Percentiles rank a stretch among this genome's conserved stretches.
These are phyloP conservation scores for Lemur catta DNA, from an alignment of 2,797 vertebrate genomes.

Conservation along the genomic window DNA sequence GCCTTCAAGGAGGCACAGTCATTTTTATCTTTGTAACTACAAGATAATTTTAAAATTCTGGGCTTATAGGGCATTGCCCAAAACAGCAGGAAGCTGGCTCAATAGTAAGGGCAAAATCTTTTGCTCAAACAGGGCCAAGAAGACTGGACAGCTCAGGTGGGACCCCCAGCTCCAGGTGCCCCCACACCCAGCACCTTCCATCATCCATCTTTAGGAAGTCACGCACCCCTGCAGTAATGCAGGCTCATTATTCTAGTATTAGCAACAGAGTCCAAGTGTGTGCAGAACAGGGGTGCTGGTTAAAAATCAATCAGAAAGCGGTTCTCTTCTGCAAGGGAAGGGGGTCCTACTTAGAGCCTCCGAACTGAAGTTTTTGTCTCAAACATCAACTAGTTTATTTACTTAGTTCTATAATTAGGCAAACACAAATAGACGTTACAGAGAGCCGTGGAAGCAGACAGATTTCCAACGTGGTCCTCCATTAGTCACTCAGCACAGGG, in stretches of 20 bases:
- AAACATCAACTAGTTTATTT: not conserved
- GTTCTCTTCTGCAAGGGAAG: not conserved
- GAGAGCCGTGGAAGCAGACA: not conserved
- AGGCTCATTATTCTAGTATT: accelerated
- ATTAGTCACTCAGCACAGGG: not conserved
- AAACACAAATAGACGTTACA: not conserved
- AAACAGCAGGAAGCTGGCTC: not conserved
- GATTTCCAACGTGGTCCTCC: accelerated
- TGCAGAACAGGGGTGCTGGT: accelerated
- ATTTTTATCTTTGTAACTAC: not conserved
- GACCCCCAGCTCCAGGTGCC: not conserved
- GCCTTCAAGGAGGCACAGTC: not conserved
- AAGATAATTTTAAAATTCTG: not conserved
- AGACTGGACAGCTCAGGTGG: accelerated
- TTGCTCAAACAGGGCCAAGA: not conserved
- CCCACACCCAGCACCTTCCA: not conserved
- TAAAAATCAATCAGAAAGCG: not conserved
- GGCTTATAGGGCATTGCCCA: not conserved
- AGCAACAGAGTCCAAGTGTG: accelerated
- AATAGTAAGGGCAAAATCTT: not conserved
- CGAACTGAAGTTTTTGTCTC: not conserved
- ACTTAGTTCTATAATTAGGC: not conserved
- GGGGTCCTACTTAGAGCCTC: not conserved
- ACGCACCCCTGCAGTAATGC: not conserved
- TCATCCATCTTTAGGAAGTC: not conserved